Conservation (phyloP, 2,113 vertebrate genomes). For the Azemiops feae region DNA sequence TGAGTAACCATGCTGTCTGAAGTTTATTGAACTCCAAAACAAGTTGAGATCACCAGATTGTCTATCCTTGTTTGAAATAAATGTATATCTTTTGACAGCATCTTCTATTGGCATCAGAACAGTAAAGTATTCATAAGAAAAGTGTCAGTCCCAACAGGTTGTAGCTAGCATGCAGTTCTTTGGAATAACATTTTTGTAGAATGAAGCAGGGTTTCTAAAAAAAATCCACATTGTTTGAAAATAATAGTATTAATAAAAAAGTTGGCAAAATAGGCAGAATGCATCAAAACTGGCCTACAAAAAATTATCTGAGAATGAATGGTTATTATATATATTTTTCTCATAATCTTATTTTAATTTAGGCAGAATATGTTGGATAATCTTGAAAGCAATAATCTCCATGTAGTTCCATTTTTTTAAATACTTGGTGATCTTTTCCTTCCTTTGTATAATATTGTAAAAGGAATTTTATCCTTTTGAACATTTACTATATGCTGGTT, state of each 20-base stretch:
- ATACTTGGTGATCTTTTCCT: not conserved
- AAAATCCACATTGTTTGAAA: constrained; percentile 1
- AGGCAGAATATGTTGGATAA: not conserved
- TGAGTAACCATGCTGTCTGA: not conserved
- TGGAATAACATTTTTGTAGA: not conserved
- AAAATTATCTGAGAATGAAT: not conserved
- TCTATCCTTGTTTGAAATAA: not conserved
- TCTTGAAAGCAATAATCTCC: not conserved
- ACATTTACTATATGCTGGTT: not conserved
- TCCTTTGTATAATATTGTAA: not conserved
- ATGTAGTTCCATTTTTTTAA: not conserved
- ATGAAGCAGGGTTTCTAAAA: constrained; percentile 2
- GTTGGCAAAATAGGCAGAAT: constrained; percentile 16
- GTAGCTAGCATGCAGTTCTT: not conserved
- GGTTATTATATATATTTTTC: not conserved
- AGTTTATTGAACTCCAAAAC: not conserved
- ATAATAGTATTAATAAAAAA: constrained; percentile 4
- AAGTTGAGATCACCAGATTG: not conserved
- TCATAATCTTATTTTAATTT: not conserved
- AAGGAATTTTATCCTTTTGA: not conserved
- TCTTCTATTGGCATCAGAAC: constrained; percentile 16
- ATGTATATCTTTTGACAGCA: not conserved
- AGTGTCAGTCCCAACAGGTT: not conserved
- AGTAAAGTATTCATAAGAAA: not conserved
- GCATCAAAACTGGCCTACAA: not conserved